A percentile compares a stretch with the other conserved stretches of the same genome.
Conservation (phyloP, 92 coral and sea anemone species). For the Blastomussa wellsi region DNA sequence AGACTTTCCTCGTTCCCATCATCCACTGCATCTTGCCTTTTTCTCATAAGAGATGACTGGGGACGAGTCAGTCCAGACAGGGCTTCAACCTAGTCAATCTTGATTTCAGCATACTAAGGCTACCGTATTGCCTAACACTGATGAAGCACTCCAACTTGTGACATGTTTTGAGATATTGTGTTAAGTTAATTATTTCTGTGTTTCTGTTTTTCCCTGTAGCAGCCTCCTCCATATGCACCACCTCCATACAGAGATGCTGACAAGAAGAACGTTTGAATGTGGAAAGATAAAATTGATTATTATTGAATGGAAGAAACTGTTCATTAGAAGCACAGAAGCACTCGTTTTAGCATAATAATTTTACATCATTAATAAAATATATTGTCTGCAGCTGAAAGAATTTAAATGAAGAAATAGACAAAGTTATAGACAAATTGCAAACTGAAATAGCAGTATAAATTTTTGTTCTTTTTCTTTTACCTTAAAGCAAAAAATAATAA, state of each 20-base stretch:
- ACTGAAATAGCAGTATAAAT: neutral
- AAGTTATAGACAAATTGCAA: neutral
- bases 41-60: too few species aligned
- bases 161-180: neutral
- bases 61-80: too few species aligned
- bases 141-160: neutral
- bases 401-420: neutral
- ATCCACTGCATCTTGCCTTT: too few species aligned
- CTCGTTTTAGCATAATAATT: neutral
- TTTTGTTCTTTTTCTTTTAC: neutral
- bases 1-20: too few species aligned
- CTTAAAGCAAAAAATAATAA: neutral
- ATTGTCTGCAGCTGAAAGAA: neutral
- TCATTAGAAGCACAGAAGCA: neutral
- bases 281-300: neutral
- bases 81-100: too few species aligned
- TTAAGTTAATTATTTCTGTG: neutral
- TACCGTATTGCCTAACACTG: too few species aligned
- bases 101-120: too few species aligned
- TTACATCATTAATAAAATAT: neutral
- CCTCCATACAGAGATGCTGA: slow-evolving; percentile 68
- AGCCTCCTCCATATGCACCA: slow-evolving; percentile 79
- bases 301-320: neutral
- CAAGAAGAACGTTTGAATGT: slow-evolving; percentile 73
- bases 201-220: slow-evolving; percentile 7